Conservation (phyloP, 2,888 invertebrate genomes). For the Heliconius sara region DNA sequence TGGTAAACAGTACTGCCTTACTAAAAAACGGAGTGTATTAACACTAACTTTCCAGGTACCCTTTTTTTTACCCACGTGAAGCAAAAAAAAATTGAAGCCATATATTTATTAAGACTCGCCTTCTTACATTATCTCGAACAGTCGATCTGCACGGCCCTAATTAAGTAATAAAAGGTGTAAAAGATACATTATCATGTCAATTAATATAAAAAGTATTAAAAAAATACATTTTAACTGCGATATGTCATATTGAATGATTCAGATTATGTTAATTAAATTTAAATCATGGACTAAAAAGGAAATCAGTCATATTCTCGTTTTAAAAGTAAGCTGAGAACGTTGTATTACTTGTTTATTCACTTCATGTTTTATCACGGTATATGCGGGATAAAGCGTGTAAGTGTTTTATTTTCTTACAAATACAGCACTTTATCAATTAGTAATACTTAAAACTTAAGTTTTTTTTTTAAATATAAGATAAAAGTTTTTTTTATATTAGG, state of each 20-base stretch:
- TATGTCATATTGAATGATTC: conserved; percentile 16
- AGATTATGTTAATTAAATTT: conserved; percentile 17
- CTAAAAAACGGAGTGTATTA: too few species aligned
- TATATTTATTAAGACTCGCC: neutral
- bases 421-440: too few species aligned
- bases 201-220: conserved; percentile 9
- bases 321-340: neutral
- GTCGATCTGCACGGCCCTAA: neutral
- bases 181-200: conserved; percentile 20
- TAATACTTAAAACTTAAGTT: too few species aligned
- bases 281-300: neutral
- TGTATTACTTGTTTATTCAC: neutral
- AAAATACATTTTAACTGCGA: neutral
- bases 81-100: neutral
- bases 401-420: too few species aligned
- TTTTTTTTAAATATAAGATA: too few species aligned
- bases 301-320: conserved; percentile 4
- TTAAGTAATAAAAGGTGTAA: conserved; percentile 19
- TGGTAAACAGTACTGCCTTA: too few species aligned
- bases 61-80: too few species aligned
- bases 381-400: neutral
- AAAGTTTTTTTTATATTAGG: too few species aligned
- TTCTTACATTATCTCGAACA: neutral
- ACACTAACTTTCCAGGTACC: neutral
- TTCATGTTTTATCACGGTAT: neutral